Percentiles rank a stretch among this genome's conserved stretches.
These are phyloP conservation scores for Motacilla alba DNA, from an alignment of 2,113 vertebrate species.

Conservation along the genomic window DNA sequence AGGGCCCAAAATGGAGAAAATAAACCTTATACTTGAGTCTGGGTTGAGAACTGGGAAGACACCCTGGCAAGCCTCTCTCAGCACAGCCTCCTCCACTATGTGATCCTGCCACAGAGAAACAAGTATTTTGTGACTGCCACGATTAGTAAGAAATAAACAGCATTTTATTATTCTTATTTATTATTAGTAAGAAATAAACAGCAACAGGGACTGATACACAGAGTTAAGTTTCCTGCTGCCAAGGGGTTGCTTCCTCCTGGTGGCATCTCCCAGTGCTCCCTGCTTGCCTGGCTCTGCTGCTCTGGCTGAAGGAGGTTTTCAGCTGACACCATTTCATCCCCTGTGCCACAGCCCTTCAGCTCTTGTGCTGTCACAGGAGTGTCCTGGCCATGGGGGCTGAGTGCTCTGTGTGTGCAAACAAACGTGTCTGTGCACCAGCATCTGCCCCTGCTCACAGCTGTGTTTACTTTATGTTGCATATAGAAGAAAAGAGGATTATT, in stretches of 20 bases:
- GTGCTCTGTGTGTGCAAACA: background rate
- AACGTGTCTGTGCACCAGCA: background rate
- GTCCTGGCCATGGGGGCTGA: background rate
- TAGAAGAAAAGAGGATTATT: conserved; percentile 44
- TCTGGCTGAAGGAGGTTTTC: background rate
- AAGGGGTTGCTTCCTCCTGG: background rate
- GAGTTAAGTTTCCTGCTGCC: background rate
- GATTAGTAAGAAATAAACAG: background rate
- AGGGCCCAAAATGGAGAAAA: background rate
- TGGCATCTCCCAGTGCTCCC: background rate
- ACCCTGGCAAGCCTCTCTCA: background rate
- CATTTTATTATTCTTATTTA: too few relatives aligned
- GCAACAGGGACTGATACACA: background rate
- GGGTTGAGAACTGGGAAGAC: background rate
- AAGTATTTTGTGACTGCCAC: background rate
- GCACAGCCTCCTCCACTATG: background rate
- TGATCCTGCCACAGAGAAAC: background rate
- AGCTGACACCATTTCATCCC: background rate
- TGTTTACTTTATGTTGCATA: background rate
- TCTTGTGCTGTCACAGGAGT: background rate
- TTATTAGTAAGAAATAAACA: background rate
- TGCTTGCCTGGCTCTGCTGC: background rate
- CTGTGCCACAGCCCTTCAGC: background rate
- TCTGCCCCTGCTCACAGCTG: background rate
- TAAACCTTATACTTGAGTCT: background rate